Evolutionary conservation across 2,888 invertebrate species (phyloP), one percentile per base, ranked within the genome.

Genomic region (Phyllotreta cruciferae): DNA sequence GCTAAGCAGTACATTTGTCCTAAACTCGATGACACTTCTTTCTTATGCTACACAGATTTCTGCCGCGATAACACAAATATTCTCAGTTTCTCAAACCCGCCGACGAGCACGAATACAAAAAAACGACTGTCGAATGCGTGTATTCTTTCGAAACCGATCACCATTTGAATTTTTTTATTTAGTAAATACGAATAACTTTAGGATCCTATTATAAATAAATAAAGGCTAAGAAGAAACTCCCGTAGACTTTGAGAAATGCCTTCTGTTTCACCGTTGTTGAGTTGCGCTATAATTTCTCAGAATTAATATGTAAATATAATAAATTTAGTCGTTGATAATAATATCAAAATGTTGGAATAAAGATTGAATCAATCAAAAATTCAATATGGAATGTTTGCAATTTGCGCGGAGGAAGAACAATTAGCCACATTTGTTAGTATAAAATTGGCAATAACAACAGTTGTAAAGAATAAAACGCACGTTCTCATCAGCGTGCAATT

Each of bases 401-500:
- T 66, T 64, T 62, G 56, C 63, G 57, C 53, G 62, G 56, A 47
- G 57, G 52, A 56, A 63, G 64, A 63, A 61, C 70, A 68, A 71
- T 73, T 70, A 66, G 64, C 68, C 69, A 66, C 71, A 73, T 73
- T 72, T 74, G 72, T 66, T 70, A 69, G 70, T 69, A 71, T 71
- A 73, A 76, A 77, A 77, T 78, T 74, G 75, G 73, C 73, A 73
- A 78, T 77, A 76, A 77, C 75, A 75, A 73, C 73, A 71, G 74
- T 72, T 75, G 75, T 76, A 76, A 78, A 78, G 77, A 77, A 77
- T 75, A 74, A 75, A 78, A 77, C 76, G 78, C 79, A 79, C 80
- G 79, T 80, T 78, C 78, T 76, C 78, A 78, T 79, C 78, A 81
- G 76, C 73, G 74, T 72, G 79, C 79, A 80, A 81, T 81, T 80